A percentile compares a stretch with the other conserved stretches of the same genome.
These are phyloP conservation scores for Phorcus lineatus DNA, from an alignment of 2,888 invertebrate genomes.

Conservation along the genomic window DNA sequence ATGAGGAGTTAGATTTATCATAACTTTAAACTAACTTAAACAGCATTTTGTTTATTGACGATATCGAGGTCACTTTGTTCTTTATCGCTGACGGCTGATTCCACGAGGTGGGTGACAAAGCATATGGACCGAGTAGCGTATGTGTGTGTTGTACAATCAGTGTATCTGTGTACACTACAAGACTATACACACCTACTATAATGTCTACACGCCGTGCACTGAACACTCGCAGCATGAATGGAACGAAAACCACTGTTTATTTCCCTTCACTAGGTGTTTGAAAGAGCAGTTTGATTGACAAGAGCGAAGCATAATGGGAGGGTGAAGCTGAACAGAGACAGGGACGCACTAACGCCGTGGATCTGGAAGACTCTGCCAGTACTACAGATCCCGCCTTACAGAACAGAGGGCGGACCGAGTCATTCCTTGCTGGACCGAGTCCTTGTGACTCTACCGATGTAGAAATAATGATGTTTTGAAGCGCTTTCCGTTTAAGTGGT, in stretches of 20 bases:
- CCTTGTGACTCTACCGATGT: not conserved
- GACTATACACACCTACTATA: not conserved
- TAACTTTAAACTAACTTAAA: no score
- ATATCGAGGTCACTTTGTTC: no score
- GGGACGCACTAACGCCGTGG: not conserved
- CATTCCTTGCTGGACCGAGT: not conserved
- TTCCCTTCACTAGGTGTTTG: not conserved
- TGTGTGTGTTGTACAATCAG: not conserved
- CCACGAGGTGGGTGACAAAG: no score
- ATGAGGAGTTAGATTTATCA: no score
- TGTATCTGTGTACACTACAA: not conserved
- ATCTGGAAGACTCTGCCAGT: not conserved
- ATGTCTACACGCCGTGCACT: not conserved
- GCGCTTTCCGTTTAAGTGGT: slow-evolving; percentile 24
- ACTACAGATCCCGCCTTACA: not conserved
- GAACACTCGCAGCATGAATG: not conserved
- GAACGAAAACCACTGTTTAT: slow-evolving; percentile 6
- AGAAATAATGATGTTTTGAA: slow-evolving; percentile 26
- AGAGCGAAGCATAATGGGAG: not conserved
- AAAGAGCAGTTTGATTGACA: slow-evolving; percentile 6
- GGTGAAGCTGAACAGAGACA: not conserved
- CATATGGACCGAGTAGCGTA: no score
- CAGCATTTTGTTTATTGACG: no score
- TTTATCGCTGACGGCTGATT: no score
- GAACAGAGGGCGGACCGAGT: not conserved